These are phyloP conservation scores for Siphlonurus alternatus DNA, from an alignment of 2,888 invertebrate species.

Conservation along the genomic window DNA sequence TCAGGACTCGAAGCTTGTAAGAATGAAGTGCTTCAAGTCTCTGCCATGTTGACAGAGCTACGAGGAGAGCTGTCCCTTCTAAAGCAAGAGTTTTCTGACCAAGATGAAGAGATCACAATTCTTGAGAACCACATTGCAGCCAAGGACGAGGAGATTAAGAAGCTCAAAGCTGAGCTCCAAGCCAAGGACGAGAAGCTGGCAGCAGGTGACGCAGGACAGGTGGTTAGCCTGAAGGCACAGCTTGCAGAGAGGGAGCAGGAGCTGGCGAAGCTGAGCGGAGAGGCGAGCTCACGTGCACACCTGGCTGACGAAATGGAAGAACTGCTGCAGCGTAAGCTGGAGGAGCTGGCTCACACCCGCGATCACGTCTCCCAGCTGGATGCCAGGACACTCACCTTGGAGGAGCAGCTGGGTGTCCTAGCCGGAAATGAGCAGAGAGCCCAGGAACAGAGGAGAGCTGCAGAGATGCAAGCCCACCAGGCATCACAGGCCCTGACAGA, in stretches of 20 bases:
- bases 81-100: background rate
- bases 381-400: background rate
- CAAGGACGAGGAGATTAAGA: background rate
- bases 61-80: background rate
- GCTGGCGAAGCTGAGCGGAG: background rate
- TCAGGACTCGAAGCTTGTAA: background rate
- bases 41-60: background rate
- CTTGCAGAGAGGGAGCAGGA: background rate
- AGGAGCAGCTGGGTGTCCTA: background rate
- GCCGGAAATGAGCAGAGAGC: background rate
- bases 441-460: background rate
- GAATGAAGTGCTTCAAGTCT: background rate
- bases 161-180: background rate
- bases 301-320: constrained; percentile 1
- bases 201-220: background rate
- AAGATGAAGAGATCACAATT: background rate
- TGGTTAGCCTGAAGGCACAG: background rate
- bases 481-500: background rate
- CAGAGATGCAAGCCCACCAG: background rate
- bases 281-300: background rate
- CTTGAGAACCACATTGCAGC: background rate
- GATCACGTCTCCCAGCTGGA: background rate
- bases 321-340: background rate
- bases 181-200: background rate
- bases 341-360: background rate